A percentile compares a stretch with the other conserved stretches of the same genome.
Conservation (phyloP, 2,797 vertebrate species). For the Malurus splendens region DNA sequence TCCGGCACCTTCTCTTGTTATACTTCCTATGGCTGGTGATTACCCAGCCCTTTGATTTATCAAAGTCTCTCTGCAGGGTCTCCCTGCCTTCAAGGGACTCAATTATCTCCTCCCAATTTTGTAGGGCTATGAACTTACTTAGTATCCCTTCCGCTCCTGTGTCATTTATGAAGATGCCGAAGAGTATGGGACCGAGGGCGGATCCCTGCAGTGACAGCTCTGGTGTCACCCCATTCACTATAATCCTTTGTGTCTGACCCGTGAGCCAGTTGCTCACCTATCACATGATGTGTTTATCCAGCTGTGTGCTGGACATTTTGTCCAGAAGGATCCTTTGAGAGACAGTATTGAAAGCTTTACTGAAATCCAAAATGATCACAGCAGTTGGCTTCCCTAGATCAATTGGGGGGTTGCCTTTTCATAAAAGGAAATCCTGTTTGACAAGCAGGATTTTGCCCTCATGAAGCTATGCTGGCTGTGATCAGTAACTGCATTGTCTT, state of each 20-base stretch:
- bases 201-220: neutral
- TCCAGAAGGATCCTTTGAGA: neutral
- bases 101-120: neutral
- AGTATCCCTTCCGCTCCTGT: neutral
- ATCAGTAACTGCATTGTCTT: neutral
- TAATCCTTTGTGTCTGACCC: accelerated
- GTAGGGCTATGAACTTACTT: neutral
- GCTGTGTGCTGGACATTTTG: neutral
- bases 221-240: neutral
- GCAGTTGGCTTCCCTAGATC: neutral
- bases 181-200: neutral
- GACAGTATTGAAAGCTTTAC: neutral
- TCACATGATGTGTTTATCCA: neutral
- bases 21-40: neutral
- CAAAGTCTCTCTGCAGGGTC: neutral
- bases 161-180: neutral
- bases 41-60: neutral
- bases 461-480: accelerated
- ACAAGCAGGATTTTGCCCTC: neutral
- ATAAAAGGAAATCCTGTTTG: neutral
- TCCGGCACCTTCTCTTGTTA: neutral
- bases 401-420: accelerated
- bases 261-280: neutral
- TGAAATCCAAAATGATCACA: neutral
- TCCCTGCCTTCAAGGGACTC: neutral